Percentiles rank a stretch among this genome's conserved stretches.
Conservation (phyloP, 2,888 invertebrate species). For the Drymonia ruficornis region DNA sequence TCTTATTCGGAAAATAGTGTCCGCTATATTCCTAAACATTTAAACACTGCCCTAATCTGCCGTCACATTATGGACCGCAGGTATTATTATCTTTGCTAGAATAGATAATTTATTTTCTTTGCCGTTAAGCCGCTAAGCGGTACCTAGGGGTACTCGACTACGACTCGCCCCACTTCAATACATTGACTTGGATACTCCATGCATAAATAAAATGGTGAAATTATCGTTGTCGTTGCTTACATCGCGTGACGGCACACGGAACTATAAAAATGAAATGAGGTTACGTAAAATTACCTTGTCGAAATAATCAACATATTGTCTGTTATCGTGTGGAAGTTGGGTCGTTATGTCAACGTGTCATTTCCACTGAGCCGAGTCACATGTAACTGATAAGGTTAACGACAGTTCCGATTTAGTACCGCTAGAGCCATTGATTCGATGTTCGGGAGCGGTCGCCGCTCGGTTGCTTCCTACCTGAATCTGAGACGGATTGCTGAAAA, state of each 20-base stretch:
- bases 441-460: neutral
- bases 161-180: constrained; percentile 8
- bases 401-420: constrained; percentile 58
- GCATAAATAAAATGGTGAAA: constrained; percentile 26
- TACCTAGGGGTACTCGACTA: neutral
- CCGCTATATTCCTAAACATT: neutral
- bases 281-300: constrained; percentile 28
- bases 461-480: neutral
- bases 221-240: constrained; percentile 12
- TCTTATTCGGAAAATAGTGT: neutral
- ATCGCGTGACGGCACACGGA: constrained; percentile 33
- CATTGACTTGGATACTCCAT: constrained; percentile 21
- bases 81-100: too few relatives aligned
- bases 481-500: neutral
- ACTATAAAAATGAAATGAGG: constrained; percentile 24
- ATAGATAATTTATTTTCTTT: neutral
- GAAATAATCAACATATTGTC: constrained; percentile 40
- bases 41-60: too few relatives aligned
- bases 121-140: neutral
- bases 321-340: constrained; percentile 48
- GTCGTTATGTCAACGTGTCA: constrained; percentile 51
- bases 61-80: too few relatives aligned
- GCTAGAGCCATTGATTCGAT: constrained; percentile 23
- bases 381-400: constrained; percentile 62
- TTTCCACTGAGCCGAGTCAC: constrained; percentile 48